Base-by-base conservation (phyloP, 35 echinoderm and acorn worm genomes). In the Ptychodera flava region DNA sequence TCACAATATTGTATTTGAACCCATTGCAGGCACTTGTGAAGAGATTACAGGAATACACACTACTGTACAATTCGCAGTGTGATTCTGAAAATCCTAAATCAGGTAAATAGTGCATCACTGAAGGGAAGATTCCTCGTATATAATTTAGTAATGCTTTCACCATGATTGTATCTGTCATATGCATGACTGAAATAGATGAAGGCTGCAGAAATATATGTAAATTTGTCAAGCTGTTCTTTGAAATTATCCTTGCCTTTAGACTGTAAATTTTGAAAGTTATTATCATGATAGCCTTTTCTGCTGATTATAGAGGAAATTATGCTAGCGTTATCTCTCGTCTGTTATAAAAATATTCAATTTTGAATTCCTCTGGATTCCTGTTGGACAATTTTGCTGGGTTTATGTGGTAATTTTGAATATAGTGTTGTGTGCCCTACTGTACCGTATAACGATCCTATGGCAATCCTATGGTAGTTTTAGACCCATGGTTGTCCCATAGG, bases 11-110 rank as follows among this genome's bases (percentile, higher is more conserved):
- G n/a, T n/a, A n/a, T n/a, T n/a, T n/a, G n/a, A n/a, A n/a, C n/a
- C n/a, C 22, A 22, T 64, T 84, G 1, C 90, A 98, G 95, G 88
- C 90, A 31, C 36, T 94, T 14, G 82, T 90, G 6, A 89, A 91
- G 87, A 89, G 95, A 33, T 38, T 98, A 16, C 87, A 94, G 28
- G 92, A 98, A 30, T 98, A 84, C 78, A 92, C 93, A 32, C 33
- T 98, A 16, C 86, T 98, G 79, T 97, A 98, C 52, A 98, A 98
- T 87, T 93, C 95, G 0, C 90, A 98, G 53, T 98, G 95, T 88
- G 95, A 98, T 86, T 80, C 90, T 14, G 82, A 37, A 28, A 88
- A 87, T 78, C 95, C 92, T 16, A 89, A 84, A 79, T 78, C 90
- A 86, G 87, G 90, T 94, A 77, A 36, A 15, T 83, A 14, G 16